Conservation (phyloP, 2,888 invertebrate genomes). For the Allophyes oxyacanthae region DNA sequence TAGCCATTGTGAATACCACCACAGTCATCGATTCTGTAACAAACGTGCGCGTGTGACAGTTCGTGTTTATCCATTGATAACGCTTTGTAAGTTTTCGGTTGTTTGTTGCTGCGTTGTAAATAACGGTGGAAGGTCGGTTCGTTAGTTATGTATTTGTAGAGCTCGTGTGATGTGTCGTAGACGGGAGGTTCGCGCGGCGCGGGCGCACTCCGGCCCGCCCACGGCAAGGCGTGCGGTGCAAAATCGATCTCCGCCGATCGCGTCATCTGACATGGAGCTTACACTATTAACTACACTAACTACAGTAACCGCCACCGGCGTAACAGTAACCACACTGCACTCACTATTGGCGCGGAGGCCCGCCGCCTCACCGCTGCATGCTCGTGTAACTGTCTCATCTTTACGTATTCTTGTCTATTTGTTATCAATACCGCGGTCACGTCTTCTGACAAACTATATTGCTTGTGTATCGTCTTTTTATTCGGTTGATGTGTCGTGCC, state of each 20-base stretch:
- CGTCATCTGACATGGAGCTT: slow-evolving; percentile 85
- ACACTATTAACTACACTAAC: slow-evolving; percentile 89
- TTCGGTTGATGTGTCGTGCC: slow-evolving; percentile 47
- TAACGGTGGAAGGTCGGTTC: slow-evolving; percentile 84
- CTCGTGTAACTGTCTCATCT: slow-evolving; percentile 54
- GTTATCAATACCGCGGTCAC: slow-evolving; percentile 46
- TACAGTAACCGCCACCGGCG: slow-evolving; percentile 78
- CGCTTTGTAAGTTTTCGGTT: slow-evolving; percentile 88
- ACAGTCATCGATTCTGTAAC: slow-evolving; percentile 88
- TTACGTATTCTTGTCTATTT: slow-evolving; percentile 38
- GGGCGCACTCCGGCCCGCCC: slow-evolving; percentile 66
- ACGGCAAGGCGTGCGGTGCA: slow-evolving; percentile 85
- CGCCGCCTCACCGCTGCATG: slow-evolving; percentile 54
- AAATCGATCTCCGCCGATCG: slow-evolving; percentile 86
- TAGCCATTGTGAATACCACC: slow-evolving; percentile 90
- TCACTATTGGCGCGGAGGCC: slow-evolving; percentile 63
- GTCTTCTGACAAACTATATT: slow-evolving; percentile 38
- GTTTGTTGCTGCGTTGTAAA: slow-evolving; percentile 88
- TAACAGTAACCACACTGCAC: slow-evolving; percentile 80
- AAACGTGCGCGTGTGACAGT: slow-evolving; percentile 88
- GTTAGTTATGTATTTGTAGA: slow-evolving; percentile 79
- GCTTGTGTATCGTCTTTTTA: slow-evolving; percentile 34
- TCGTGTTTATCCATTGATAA: slow-evolving; percentile 87
- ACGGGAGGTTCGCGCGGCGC: slow-evolving; percentile 47
- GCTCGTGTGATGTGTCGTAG: slow-evolving; percentile 77